Percentiles rank a stretch among this genome's conserved stretches.
These are phyloP conservation scores for Criorhina ranunculi DNA, from an alignment of 2,888 invertebrate genomes.

Conservation along the genomic window DNA sequence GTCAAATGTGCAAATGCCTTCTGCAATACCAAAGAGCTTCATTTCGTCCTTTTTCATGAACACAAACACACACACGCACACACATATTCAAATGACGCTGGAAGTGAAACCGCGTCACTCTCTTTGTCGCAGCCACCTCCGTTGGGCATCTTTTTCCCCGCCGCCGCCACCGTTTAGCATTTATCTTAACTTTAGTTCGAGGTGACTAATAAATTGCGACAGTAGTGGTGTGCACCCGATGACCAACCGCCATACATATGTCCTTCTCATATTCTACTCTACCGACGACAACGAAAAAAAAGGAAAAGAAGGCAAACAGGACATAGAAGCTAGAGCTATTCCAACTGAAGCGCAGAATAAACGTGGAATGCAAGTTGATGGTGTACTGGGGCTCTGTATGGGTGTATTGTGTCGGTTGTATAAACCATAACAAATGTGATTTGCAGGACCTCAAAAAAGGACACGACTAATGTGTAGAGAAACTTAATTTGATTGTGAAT, in stretches of 20 bases:
- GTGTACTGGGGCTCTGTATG: conserved; percentile 21
- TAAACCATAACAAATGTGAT: conserved; percentile 77
- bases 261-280: conserved; percentile 66
- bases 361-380: conserved; percentile 65
- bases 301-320: conserved; percentile 6
- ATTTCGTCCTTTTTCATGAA: neutral
- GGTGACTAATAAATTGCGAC: conserved; percentile 76
- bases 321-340: conserved; percentile 29
- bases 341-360: conserved; percentile 60
- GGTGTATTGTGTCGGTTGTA: conserved; percentile 50
- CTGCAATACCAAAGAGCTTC: conserved; percentile 42
- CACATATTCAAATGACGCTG: conserved; percentile 18
- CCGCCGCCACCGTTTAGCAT: conserved; percentile 51
- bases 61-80: neutral
- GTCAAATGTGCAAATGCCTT: conserved; percentile 63
- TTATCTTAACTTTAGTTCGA: conserved; percentile 67
- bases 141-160: neutral
- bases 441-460: conserved; percentile 62
- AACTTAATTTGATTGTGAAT: conserved; percentile 77
- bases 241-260: conserved; percentile 54
- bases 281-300: conserved; percentile 10
- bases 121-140: neutral
- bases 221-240: conserved; percentile 58
- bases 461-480: conserved; percentile 69
- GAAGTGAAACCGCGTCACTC: conserved; percentile 35